Base-by-base conservation (phyloP, 1,140 invertebrate genomes). In the Papilio dardanus region DNA sequence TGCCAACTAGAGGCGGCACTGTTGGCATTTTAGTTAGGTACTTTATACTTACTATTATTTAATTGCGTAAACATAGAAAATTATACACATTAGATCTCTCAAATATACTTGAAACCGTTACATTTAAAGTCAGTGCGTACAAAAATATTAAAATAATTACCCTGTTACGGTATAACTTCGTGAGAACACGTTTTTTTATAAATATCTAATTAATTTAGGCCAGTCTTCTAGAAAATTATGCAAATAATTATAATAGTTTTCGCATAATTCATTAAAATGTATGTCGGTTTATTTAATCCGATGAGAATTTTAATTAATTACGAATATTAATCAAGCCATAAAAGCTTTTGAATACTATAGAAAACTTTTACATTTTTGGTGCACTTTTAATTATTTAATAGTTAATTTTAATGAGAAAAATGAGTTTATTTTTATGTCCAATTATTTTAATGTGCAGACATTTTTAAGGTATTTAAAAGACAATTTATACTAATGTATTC, bases 231-330 rank as follows among this genome's bases (percentile, higher is more conserved):
- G 16, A 24, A 54, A 54, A 54, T 54, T 54, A 28, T 54, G 21
- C 50, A 54, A 21, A 54, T 54, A 24, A 54, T 54, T 54, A 54
- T 54, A 54, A 54, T 24, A 54, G 50, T 24, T 24, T 54, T 54
- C 21, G 50, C 50, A 54, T 54, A 28, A 24, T 54, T 54, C 8
- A 54, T 54, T 54, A 24, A 54, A 54, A 54, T 54, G 16, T 54
- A 54, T 28, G 21, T 12, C 12, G 50, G 8, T 12, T 54, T 54
- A 54, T 24, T 54, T 54, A 28, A 28, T 24, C 21, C 50, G 24
- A 1, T 19, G 42, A n/a, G 42, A 46, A 28, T 54, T 54, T 24
- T 24, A 54, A 54, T 54, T 54, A 54, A 54, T 54, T 54, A 54
- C 21, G 50, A 54, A 3, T 54, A 24, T 24, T 54, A 54, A 24